A percentile compares a stretch with the other conserved stretches of the same genome.
Evolutionary conservation across 1,140 invertebrate genomes (phyloP).

Genomic region (Camponotus pennsylvanicus): DNA sequence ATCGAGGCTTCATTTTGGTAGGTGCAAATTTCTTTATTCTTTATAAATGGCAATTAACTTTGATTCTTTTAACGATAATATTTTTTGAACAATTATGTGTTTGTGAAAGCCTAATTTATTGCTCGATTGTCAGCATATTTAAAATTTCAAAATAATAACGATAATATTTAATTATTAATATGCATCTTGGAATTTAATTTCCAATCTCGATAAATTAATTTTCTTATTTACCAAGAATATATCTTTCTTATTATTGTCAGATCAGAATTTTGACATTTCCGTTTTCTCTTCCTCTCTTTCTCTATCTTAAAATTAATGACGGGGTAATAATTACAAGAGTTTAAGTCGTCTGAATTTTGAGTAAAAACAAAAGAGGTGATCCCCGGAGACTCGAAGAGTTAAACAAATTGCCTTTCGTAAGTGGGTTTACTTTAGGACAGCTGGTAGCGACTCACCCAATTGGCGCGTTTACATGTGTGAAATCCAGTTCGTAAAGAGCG

Average conservation of each 20-base stretch:
- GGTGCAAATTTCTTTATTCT: neutral
- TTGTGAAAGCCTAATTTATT: neutral
- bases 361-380: constrained; percentile 9
- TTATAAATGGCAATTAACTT: neutral
- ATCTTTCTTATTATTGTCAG: too few relatives aligned
- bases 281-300: too few relatives aligned
- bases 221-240: neutral
- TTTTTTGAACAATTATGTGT: neutral
- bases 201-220: neutral
- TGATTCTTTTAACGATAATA: too few relatives aligned
- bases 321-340: neutral
- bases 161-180: neutral
- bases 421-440: constrained; percentile 45
- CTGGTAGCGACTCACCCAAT: constrained; percentile 26
- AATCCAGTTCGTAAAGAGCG: constrained; percentile 61
- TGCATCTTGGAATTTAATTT: neutral
- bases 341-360: neutral
- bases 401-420: constrained; percentile 38
- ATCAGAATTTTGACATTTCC: neutral
- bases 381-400: neutral
- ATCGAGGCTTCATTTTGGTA: neutral
- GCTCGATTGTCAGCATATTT: neutral
- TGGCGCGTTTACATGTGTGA: constrained; percentile 40
- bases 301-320: neutral
- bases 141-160: constrained; percentile 4